Evolutionary conservation across 2,113 vertebrate genomes (phyloP), one percentile per base, ranked within the genome.

Genomic region (Notarius lentiginosus): DNA sequence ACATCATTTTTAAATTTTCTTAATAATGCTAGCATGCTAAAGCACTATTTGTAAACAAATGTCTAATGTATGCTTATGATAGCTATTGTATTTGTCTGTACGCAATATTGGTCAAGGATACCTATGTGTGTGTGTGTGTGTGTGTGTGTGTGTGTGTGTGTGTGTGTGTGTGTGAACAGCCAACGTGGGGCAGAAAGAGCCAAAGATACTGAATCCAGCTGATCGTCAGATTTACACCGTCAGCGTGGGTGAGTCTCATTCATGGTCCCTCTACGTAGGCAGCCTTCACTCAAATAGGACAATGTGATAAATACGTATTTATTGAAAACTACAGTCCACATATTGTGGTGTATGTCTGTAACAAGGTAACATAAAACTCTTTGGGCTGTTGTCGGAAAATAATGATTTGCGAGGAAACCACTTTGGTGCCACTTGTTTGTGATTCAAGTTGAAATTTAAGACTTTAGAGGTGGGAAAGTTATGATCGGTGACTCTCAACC

Each of bases 121-220:
- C 51, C 17, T 61, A 5, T 51, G 10, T 75, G 53, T 75, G 18
- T 66, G 24, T 66, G 24, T 27, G 22, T 63, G 60, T 24, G 60
- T 63, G 60, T 61, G 60, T 61, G 60, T 24, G 22, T 51, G 12
- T 75, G 65, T 24, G 56, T 17, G 15, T 58, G 66, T 60, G 15
- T 65, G 24, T 65, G 22, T 68, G 10, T 68, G n/a, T 68, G 11
- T 68, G n/a, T n/a, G 7, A 72, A 70, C 41, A 81, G 22, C 79
- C n/a, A 83, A 10, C 56, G 0, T 0, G 0, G 14, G 11, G 12
- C 11, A 61, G 51, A 94, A 93, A 89, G 0, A 27, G 0, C 94
- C 94, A 1, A 81, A 0, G 17, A 90, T 95, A 61, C 63, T 92
- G 11, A 87, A 89, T 3, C 94, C 94, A 1, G 0, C 58, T 0